Base-by-base conservation (phyloP, 1,140 invertebrate genomes). In the Paralvinella palmiformis region DNA sequence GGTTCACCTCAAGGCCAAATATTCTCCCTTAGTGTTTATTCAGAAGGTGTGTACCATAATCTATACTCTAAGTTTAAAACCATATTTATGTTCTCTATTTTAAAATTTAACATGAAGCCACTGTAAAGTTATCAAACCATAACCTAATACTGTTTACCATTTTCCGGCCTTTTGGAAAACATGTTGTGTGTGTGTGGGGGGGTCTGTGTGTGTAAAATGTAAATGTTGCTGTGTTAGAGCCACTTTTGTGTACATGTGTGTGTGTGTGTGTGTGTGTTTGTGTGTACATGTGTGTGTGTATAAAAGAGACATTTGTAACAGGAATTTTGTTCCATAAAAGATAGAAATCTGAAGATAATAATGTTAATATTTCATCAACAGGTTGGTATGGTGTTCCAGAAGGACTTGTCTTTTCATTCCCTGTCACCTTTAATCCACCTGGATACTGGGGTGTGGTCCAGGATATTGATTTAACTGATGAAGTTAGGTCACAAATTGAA, bases 371-470 rank as follows among this genome's bases (percentile, higher is more conserved):
- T 50, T 24, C 10, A n/a, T 22, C 27, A 53, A 32, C 67, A 78
- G 77, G 78, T 31, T 78, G 75, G 75, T 80, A 78, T 70, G 74
- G 66, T 41, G 68, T 80, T 3, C 78, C 78, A 13, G 71, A 74
- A 36, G 78, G 72, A 6, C 50, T 77, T 10, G 74, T 77, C 3
- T 80, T 73, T 57, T 78, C 74, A 10, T 73, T 73, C 44, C 79
- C 79, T 27, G 76, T 79, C 4, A 74, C 65, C 3, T 66, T 80
- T 62, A 57, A 69, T 44, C 69, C 72, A 5, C 71, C 73, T 52
- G 78, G 78, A 50, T 70, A 73, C 62, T 80, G 75, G 73, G 64
- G 48, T 62, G 75, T 79, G 4, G 71, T 77, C 6, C 68, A 77
- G 41, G 78, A 80, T 64, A 68, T 78, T 37, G 64, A 72, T 1